Conservation (phyloP, 2,888 invertebrate species). For the Hoplodrina blanda region DNA sequence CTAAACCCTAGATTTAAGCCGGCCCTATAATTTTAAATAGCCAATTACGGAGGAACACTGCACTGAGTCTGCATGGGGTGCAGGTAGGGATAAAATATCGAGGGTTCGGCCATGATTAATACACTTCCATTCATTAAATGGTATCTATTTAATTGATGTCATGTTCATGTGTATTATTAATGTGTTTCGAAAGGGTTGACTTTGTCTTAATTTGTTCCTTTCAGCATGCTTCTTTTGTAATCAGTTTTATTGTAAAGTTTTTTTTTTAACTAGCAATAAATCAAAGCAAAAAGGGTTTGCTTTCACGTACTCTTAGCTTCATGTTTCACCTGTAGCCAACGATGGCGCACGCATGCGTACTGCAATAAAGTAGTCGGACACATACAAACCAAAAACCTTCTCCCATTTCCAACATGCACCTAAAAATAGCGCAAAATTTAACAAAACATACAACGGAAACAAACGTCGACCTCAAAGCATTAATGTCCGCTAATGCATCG, state of each 20-base stretch:
- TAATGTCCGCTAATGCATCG: slow-evolving; percentile 57
- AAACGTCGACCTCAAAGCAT: slow-evolving; percentile 50
- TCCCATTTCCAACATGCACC: slow-evolving; percentile 9
- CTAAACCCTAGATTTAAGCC: slow-evolving; percentile 26
- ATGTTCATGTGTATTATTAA: slow-evolving; percentile 4
- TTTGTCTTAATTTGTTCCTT: background rate
- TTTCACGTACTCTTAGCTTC: too few relatives aligned
- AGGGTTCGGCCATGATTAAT: slow-evolving; percentile 20
- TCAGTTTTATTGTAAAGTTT: slow-evolving; percentile 4
- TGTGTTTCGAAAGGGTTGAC: slow-evolving; percentile 14
- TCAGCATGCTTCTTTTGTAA: slow-evolving; percentile 8
- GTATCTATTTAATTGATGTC: slow-evolving; percentile 46
- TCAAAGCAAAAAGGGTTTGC: too few relatives aligned
- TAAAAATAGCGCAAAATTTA: slow-evolving; percentile 44
- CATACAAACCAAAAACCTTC: slow-evolving; percentile 1
- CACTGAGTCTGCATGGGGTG: slow-evolving; percentile 8
- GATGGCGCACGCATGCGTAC: background rate
- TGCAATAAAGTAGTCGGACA: background rate
- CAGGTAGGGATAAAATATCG: slow-evolving; percentile 19
- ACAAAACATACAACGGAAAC: slow-evolving; percentile 53
- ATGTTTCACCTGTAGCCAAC: background rate
- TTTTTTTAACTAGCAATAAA: background rate
- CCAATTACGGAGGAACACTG: slow-evolving; percentile 22
- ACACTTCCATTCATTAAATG: slow-evolving; percentile 28
- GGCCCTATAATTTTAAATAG: slow-evolving; percentile 30